phyloP scores from a whole-genome alignment of 2,113 vertebrate genomes.

The Scartelaos histophorus region DNA sequence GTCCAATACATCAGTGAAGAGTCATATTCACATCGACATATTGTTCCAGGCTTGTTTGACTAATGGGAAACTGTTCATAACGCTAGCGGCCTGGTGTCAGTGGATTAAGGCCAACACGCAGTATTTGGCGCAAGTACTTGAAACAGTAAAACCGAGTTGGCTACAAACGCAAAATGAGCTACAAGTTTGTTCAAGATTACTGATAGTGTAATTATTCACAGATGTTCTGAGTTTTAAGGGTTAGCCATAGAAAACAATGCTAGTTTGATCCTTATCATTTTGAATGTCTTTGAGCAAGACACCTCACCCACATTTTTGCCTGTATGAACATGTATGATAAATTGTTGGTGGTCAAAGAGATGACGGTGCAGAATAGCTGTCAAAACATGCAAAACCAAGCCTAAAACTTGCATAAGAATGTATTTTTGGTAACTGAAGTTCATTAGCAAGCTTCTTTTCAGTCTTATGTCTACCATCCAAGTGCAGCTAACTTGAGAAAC shows the following conservation, averaged over 20 bases:
- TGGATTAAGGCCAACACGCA: not conserved
- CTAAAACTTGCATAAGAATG: not conserved
- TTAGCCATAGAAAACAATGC: too few species aligned
- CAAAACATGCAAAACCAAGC: not conserved
- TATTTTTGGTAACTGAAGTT: not conserved
- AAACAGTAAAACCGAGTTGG: not conserved
- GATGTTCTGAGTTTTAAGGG: too few species aligned
- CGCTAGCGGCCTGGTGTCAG: not conserved
- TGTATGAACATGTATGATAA: not conserved
- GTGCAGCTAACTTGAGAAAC: not conserved
- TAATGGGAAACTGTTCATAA: constrained; percentile 13
- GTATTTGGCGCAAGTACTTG: not conserved
- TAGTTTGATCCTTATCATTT: too few species aligned
- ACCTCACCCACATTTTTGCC: not conserved
- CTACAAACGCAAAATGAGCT: not conserved
- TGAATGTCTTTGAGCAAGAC: too few species aligned
- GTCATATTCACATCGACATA: constrained; percentile 35
- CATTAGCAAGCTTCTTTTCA: not conserved
- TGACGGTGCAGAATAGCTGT: too few species aligned
- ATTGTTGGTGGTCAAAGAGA: not conserved
- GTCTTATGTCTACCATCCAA: not conserved
- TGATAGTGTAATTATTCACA: not conserved
- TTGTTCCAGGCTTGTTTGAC: not conserved
- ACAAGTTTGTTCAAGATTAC: not conserved
- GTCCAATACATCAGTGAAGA: constrained; percentile 26